Evolutionary conservation across 2,113 vertebrate genomes (phyloP), one percentile per base, ranked within the genome.

Genomic region (Hypocryptadius cinnamomeus): DNA sequence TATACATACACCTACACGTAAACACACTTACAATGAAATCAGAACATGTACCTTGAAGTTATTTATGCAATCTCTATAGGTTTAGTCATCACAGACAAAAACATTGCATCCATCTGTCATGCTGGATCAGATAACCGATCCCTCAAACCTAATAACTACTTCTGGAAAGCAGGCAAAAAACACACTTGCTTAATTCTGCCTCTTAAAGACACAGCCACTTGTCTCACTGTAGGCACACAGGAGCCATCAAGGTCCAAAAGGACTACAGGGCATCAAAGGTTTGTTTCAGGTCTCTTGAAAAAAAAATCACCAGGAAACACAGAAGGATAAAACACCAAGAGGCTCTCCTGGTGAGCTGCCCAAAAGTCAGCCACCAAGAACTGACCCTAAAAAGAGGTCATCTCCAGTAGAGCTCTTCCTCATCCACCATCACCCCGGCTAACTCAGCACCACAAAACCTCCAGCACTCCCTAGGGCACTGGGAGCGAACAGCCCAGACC

Each of bases 21-120:
- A 87, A 79, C 25, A 89, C 8, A 23, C 33, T 77, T 59, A 40
- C 9, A 73, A 25, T 21, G 27, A 80, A 93, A 83, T 31, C 19
- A 47, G 59, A 94, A 79, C 35, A 27, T 20, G 68, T 85, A 93
- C 81, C 77, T 76, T 27, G 4, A 77, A 91, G 81, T 59, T 91
- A 79, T 70, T 92, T 85, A 76, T 59, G 66, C 68, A 94, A 54
- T 66, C 71, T 77, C 78, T 65, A 27, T 63, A 93, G 71, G 42
- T 65, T 93, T 95, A 92, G 81, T 93, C 92, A 95, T 91, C 91
- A 85, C 5, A 95, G 70, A 87, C 78, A 94, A 87, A 93, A 93
- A 74, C 83, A 87, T 39, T 69, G 90, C 66, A 85, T 78, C 83
- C 90, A 92, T 92, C 92, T 93, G 95, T 84, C 73, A 57, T 20